These are phyloP conservation scores for Aegithalos caudatus DNA, from an alignment of 2,113 vertebrate genomes.

Conservation along the genomic window DNA sequence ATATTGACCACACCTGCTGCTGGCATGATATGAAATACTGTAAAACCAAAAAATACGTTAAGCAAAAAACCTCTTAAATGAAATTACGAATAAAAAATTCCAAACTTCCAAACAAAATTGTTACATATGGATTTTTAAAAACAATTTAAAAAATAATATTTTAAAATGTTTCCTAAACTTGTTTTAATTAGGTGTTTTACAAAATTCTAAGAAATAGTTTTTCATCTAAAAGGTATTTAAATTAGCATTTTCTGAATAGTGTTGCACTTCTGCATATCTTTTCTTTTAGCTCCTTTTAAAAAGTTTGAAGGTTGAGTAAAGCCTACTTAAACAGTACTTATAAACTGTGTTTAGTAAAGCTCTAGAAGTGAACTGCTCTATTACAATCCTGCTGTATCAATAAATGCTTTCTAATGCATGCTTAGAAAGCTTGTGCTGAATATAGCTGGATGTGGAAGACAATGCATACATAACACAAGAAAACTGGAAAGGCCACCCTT, in stretches of 20 bases:
- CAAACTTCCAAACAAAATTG: background rate
- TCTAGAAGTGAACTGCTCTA: background rate
- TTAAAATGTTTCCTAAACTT: background rate
- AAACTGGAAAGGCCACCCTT: background rate
- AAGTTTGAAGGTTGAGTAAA: background rate
- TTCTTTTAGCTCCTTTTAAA: background rate
- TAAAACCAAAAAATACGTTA: background rate
- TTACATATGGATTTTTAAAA: background rate
- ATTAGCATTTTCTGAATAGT: background rate
- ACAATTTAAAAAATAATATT: background rate
- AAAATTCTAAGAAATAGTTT: background rate
- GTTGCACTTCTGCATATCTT: background rate
- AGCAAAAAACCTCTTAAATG: background rate
- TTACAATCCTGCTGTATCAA: background rate
- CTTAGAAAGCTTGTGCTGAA: background rate
- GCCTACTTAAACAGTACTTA: background rate
- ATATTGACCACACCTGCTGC: constrained; percentile 10
- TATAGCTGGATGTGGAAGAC: background rate
- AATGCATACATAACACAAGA: background rate
- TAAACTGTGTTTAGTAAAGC: background rate
- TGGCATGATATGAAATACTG: background rate
- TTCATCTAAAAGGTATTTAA: background rate
- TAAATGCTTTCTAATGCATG: background rate
- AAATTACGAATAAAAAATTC: background rate
- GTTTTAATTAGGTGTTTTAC: background rate